A percentile compares a stretch with the other conserved stretches of the same genome.
phyloP scores from a whole-genome alignment of 23 tunicate species.

The Phallusia fumigata region DNA sequence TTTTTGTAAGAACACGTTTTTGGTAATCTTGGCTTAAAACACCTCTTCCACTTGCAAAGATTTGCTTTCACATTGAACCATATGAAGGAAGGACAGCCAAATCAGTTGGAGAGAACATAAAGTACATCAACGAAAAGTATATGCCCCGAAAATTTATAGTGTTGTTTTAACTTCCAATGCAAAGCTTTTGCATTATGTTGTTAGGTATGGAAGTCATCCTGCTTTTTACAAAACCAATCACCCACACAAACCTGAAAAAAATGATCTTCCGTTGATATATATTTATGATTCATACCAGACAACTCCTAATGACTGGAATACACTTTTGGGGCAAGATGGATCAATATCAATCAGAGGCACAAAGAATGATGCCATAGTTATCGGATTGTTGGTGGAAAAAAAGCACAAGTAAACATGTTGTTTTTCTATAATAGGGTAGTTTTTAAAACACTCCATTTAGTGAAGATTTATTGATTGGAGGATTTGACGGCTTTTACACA shows the following conservation, averaged over 20 bases:
- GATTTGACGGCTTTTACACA: slow-evolving; percentile 92
- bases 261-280: slow-evolving; percentile 58
- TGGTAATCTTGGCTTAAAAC: no score
- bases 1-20: not conserved
- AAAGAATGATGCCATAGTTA: slow-evolving; percentile 58
- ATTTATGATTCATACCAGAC: slow-evolving; percentile 86
- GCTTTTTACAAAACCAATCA: slow-evolving; percentile 52
- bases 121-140: slow-evolving; percentile 33
- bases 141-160: not conserved
- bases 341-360: slow-evolving; percentile 47
- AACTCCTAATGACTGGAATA: slow-evolving; percentile 50
- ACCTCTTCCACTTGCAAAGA: no score
- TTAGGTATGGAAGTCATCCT: slow-evolving; percentile 62
- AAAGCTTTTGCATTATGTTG: not conserved
- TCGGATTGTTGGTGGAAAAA: slow-evolving; percentile 72
- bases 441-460: slow-evolving; percentile 8
- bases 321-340: slow-evolving; percentile 16
- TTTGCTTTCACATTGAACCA: slow-evolving; percentile 96
- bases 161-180: no score
- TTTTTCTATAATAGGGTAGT: not conserved
- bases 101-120: slow-evolving; percentile 60
- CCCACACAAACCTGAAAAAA: not conserved
- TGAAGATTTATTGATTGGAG: slow-evolving; percentile 19
- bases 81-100: slow-evolving; percentile 71
- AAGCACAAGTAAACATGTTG: slow-evolving; percentile 73